Percentiles rank a stretch among this genome's conserved stretches.
Evolutionary conservation across 2,113 vertebrate genomes (phyloP).

Genomic region (Alexandromys fortis): DNA sequence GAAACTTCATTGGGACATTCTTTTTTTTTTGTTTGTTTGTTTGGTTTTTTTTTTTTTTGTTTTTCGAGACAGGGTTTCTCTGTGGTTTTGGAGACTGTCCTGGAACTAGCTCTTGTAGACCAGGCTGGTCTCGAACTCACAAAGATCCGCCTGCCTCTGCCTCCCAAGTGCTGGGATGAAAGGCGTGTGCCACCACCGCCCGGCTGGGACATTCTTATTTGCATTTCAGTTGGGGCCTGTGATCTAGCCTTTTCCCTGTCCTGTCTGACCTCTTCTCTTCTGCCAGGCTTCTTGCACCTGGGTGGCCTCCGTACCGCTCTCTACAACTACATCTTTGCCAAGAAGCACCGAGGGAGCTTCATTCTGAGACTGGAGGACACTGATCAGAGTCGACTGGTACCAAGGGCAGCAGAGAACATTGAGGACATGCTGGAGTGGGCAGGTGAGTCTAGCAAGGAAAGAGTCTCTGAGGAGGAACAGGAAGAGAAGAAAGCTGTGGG

Average conservation of each 20-base stretch:
- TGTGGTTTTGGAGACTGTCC: no score
- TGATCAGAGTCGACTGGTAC: conserved; percentile 91
- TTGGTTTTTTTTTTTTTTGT: no score
- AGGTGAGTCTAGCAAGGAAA: conserved; percentile 83
- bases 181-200: no score
- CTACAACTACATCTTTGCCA: conserved; percentile 97
- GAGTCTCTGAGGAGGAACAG: background rate
- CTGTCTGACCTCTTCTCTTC: conserved; percentile 33
- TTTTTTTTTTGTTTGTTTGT: background rate
- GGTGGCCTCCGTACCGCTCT: conserved; percentile 96
- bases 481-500: background rate
- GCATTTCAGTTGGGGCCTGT: fast-evolving
- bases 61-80: no score
- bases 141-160: no score
- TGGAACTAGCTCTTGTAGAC: no score
- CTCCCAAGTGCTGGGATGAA: no score
- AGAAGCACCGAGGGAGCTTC: conserved; percentile 91
- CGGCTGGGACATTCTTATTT: background rate
- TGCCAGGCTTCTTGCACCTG: conserved; percentile 93
- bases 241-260: background rate
- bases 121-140: no score
- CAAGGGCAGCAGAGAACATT: conserved; percentile 91
- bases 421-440: conserved; percentile 96
- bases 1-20: background rate
- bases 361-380: conserved; percentile 96